Evolutionary conservation across 2,113 vertebrate species (phyloP), one percentile per base, ranked within the genome.

Genomic region (Clinocottus analis): DNA sequence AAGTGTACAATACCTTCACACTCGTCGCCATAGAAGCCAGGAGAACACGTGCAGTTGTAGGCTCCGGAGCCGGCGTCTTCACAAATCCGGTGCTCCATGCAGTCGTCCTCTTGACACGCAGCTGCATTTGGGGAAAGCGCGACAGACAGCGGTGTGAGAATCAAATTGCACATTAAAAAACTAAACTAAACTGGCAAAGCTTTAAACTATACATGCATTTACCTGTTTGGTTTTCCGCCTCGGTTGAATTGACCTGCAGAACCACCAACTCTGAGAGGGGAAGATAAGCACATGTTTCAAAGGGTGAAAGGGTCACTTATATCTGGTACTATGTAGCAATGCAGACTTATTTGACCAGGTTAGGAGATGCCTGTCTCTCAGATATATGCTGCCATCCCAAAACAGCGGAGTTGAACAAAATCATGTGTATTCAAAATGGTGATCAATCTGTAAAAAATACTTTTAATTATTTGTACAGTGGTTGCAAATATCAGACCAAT

Each of bases 41-140:
- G 93, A 33, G 85, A 92, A 82, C 96, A 96, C 0, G 95, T 96
- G 78, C 96, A 96, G 85, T 93, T 94, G 69, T 89, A 91, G 45
- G 84, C 80, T 67, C 94, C 94, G 0, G 89, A 87, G 59, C 89
- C 83, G 80, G 87, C 92, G 79, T 91, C 89, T 73, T 94, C 93
- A 74, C 95, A 96, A 0, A 89, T 93, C 84, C 94, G 93, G 9
- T 90, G 83, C n/a, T 90, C 91, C 41, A 63, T 85, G 83, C 95
- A 96, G 39, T 90, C 93, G 27, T 80, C 82, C 27, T 91, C 93
- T 63, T 93, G 89, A 0, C 95, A 96, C 14, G 29, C 56, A 27
- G 21, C 89, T 92, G 72, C 12, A 23, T 39, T 16, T 7, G 37
- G 16, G 41, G 33, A 27, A 69, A 53, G 13, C 11, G 47, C 1